Evolutionary conservation across 2,797 vertebrate species (phyloP).

Genomic region (Scleropages formosus): DNA sequence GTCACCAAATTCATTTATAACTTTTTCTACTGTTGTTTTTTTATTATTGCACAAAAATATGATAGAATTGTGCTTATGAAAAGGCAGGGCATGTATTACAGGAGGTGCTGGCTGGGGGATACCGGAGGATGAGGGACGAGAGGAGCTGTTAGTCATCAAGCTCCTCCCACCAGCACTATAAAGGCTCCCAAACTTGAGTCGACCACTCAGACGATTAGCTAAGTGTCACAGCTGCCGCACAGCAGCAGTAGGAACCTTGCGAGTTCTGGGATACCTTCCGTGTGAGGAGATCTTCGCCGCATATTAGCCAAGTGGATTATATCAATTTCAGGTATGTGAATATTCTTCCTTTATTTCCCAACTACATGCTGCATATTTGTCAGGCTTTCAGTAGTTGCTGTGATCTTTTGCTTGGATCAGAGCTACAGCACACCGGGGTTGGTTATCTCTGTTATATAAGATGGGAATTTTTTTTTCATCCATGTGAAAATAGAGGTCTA

Average conservation of each 20-base stretch:
- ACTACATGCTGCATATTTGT: constrained; percentile 11
- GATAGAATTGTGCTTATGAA: constrained; percentile 26
- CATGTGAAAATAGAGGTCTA: background rate
- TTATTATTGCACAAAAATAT: constrained; percentile 18
- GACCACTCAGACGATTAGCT: constrained; percentile 51
- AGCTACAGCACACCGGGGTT: background rate
- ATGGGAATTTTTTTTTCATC: background rate
- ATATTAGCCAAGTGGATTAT: constrained; percentile 31
- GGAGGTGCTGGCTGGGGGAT: constrained; percentile 38
- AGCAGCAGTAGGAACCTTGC: constrained; percentile 22
- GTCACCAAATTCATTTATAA: no score
- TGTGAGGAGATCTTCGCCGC: constrained; percentile 31
- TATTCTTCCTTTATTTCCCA: constrained; percentile 24
- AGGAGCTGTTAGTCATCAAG: constrained; percentile 63
- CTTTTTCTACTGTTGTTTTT: background rate
- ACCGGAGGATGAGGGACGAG: constrained; percentile 65
- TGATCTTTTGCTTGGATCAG: constrained; percentile 32
- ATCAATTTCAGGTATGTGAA: constrained; percentile 33
- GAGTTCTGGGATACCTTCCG: constrained; percentile 35
- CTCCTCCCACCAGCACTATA: constrained; percentile 67
- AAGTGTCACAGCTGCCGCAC: constrained; percentile 48
- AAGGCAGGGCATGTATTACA: constrained; percentile 40
- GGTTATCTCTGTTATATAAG: constrained; percentile 25
- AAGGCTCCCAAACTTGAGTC: constrained; percentile 49
- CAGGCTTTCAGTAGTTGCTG: constrained; percentile 1